A percentile compares a stretch with the other conserved stretches of the same genome.
These are phyloP conservation scores for Scalopus aquaticus DNA, from an alignment of 2,113 vertebrate species.

Conservation along the genomic window DNA sequence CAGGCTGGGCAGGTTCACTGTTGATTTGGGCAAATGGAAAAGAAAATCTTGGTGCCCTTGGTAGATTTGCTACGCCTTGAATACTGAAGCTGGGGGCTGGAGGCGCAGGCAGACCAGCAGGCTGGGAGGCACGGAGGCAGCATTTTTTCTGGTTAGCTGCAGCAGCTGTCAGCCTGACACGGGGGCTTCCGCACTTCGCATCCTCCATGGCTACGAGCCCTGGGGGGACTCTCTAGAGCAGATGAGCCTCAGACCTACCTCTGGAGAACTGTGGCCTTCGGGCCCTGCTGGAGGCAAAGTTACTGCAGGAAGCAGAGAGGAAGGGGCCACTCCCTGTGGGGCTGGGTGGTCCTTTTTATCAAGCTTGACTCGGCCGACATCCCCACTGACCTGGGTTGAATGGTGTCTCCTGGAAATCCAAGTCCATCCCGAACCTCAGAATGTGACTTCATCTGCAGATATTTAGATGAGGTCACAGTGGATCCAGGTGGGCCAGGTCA, in stretches of 20 bases:
- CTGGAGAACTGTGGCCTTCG: background rate
- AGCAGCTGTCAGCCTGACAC: background rate
- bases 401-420: background rate
- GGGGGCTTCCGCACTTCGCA: background rate
- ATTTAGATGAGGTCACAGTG: background rate
- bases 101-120: too few species aligned
- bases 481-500: background rate
- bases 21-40: too few species aligned
- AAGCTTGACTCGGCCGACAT: background rate
- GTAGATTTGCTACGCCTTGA: too few species aligned
- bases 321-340: background rate
- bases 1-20: too few species aligned
- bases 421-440: background rate
- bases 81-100: background rate
- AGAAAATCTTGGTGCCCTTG: too few species aligned
- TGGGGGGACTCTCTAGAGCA: too few species aligned
- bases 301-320: background rate
- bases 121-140: too few species aligned
- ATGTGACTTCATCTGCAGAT: background rate
- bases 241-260: background rate
- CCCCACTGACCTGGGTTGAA: background rate
- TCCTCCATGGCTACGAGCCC: background rate
- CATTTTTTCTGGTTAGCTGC: background rate
- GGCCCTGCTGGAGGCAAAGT: too few species aligned
- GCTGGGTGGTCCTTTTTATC: accelerated